Percentiles rank a stretch among this genome's conserved stretches.
Evolutionary conservation across 2,888 invertebrate genomes (phyloP).

Genomic region (Ischnura elegans): DNA sequence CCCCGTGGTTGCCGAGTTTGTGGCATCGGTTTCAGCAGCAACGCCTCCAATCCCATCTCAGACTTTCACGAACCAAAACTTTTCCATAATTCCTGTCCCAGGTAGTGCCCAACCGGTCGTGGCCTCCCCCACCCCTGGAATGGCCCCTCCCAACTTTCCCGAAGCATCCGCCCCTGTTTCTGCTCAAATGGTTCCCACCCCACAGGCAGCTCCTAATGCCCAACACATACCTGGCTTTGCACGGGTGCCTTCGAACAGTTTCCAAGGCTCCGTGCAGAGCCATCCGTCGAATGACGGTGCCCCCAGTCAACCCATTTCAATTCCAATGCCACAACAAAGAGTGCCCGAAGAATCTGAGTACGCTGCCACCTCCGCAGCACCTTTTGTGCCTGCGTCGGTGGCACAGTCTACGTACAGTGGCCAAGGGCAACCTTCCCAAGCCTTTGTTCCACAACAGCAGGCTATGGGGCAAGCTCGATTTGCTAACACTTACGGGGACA

Average conservation of each 20-base stretch:
- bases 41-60: conserved; percentile 85
- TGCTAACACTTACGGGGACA: conserved; percentile 65
- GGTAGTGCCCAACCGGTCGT: conserved; percentile 76
- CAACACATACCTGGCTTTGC: conserved; percentile 80
- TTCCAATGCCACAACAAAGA: conserved; percentile 60
- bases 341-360: conserved; percentile 59
- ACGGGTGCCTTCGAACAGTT: conserved; percentile 78
- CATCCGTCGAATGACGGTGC: conserved; percentile 27
- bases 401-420: conserved; percentile 64
- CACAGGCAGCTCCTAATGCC: conserved; percentile 78
- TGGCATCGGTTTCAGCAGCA: conserved; percentile 70
- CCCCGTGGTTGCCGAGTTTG: conserved; percentile 67
- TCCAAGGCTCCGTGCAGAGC: conserved; percentile 73
- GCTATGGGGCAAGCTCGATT: conserved; percentile 62
- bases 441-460: conserved; percentile 64
- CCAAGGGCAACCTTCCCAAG: conserved; percentile 63
- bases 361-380: conserved; percentile 60
- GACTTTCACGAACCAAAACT: conserved; percentile 92
- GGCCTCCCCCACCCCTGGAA: conserved; percentile 79
- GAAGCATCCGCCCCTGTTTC: conserved; percentile 47
- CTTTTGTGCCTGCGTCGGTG: conserved; percentile 65
- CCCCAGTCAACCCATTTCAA: conserved; percentile 57
- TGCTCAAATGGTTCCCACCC: conserved; percentile 74
- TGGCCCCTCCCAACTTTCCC: conserved; percentile 75
- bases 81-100: conserved; percentile 76